A percentile compares a stretch with the other conserved stretches of the same genome.
phyloP scores from a whole-genome alignment of 2,888 invertebrate genomes.

The Nasonovia ribisnigri region DNA sequence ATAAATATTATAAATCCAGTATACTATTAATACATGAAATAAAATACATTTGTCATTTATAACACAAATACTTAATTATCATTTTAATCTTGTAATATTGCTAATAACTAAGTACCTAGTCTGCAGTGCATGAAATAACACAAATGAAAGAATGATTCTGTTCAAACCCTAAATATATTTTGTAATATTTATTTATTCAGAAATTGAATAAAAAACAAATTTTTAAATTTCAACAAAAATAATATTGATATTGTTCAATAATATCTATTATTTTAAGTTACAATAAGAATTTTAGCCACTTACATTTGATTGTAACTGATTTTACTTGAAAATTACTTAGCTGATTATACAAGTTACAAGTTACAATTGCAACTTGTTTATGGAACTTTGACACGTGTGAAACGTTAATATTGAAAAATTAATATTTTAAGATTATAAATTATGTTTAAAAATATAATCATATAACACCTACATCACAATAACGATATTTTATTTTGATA shows the following conservation, averaged over 20 bases:
- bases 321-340: not conserved
- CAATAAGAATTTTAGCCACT: not conserved
- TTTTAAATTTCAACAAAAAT: not conserved
- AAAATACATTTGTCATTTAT: not conserved
- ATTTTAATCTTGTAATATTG: not conserved
- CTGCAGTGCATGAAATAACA: not conserved
- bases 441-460: not conserved
- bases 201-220: no score
- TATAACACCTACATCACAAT: not conserved
- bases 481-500: not conserved
- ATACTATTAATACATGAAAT: not conserved
- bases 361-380: not conserved
- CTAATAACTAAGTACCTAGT: not conserved
- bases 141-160: no score
- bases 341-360: not conserved
- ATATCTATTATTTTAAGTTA: not conserved
- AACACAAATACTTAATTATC: not conserved
- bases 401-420: no score
- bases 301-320: not conserved
- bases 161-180: not conserved
- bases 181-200: no score
- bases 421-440: not conserved
- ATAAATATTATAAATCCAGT: not conserved
- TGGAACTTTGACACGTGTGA: not conserved
- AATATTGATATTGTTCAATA: not conserved